These are phyloP conservation scores for Nephrotoma guestfalica DNA, from an alignment of 2,888 invertebrate species.

Conservation along the genomic window DNA sequence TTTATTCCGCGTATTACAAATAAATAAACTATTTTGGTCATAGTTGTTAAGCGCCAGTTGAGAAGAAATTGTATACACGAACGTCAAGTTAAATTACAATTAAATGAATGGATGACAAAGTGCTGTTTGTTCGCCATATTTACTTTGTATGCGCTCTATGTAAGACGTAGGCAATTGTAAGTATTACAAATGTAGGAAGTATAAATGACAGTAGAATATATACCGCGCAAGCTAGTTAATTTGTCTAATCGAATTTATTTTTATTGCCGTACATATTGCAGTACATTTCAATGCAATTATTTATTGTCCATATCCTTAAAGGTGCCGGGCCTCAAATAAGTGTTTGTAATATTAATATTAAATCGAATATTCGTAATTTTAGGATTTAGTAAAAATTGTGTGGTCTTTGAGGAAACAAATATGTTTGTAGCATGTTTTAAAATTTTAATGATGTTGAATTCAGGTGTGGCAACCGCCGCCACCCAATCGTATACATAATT, in stretches of 20 bases:
- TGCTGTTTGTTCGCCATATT: not conserved
- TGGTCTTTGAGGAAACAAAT: no score
- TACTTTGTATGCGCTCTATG: not conserved
- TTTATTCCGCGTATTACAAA: not conserved
- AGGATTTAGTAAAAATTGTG: no score
- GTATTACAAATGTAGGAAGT: not conserved
- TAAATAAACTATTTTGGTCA: not conserved
- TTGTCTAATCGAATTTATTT: not conserved
- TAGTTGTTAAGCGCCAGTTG: not conserved
- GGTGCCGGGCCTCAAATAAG: no score
- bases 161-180: not conserved
- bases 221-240: not conserved
- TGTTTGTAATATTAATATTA: no score
- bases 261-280: not conserved
- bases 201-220: not conserved
- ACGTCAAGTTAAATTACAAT: not conserved
- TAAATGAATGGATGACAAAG: not conserved
- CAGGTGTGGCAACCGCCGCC: no score
- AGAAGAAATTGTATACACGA: not conserved
- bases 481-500: no score
- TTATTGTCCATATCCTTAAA: not conserved
- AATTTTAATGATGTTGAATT: no score
- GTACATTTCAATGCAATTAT: not conserved
- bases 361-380: no score
- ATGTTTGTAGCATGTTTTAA: no score